These are phyloP conservation scores for Aegithalos caudatus DNA, from an alignment of 2,113 vertebrate genomes.

Conservation along the genomic window DNA sequence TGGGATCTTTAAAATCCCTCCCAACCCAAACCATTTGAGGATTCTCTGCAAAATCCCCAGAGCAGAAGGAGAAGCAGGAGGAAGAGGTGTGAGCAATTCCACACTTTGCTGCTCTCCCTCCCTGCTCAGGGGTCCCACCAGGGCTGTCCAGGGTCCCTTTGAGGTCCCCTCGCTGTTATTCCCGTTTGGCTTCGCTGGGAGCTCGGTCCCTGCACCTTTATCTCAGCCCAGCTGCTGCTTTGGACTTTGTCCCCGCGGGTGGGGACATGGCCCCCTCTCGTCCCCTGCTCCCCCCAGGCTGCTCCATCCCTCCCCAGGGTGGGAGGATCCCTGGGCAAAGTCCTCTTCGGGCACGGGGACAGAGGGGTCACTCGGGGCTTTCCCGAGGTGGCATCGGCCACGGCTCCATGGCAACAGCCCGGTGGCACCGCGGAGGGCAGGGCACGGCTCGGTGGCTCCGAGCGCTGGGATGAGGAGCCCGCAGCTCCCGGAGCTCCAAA, in stretches of 20 bases:
- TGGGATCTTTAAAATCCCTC: not conserved
- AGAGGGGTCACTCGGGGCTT: not conserved
- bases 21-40: not conserved
- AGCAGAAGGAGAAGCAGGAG: not conserved
- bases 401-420: not conserved
- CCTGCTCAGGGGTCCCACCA: accelerated
- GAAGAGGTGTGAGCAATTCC: not conserved
- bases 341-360: not conserved
- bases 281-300: not conserved
- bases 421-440: not conserved
- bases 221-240: accelerated
- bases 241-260: slow-evolving; percentile 8
- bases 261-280: not conserved
- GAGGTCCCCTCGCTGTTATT: not conserved
- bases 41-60: not conserved
- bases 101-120: accelerated
- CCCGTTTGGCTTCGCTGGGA: not conserved
- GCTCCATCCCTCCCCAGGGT: not conserved
- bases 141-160: not conserved
- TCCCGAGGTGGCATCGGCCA: not conserved
- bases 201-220: not conserved
- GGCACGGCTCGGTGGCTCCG: not conserved
- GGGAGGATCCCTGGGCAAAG: not conserved
- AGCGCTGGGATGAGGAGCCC: not conserved
- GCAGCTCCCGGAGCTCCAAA: not conserved